These are phyloP conservation scores for Drepana arcuata DNA, from an alignment of 1,140 invertebrate species.

Conservation along the genomic window DNA sequence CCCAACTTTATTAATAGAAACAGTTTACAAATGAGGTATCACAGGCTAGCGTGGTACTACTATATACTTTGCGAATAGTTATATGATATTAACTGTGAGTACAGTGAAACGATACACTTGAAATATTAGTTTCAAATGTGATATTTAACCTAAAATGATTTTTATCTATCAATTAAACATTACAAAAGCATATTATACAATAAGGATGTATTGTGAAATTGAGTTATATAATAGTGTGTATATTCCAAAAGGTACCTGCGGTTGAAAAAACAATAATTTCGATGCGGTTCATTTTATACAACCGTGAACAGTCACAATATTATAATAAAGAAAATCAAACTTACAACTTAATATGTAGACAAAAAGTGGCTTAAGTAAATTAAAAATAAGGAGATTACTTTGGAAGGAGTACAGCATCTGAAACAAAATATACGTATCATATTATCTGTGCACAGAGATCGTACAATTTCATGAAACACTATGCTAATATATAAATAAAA, in stretches of 20 bases:
- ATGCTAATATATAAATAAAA: too few relatives aligned
- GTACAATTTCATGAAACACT: too few relatives aligned
- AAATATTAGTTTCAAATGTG: background rate
- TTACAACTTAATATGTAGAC: constrained; percentile 35
- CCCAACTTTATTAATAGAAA: constrained; percentile 29
- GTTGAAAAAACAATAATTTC: too few relatives aligned
- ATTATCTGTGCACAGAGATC: too few relatives aligned
- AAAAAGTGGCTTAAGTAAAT: constrained; percentile 39
- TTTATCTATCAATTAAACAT: background rate
- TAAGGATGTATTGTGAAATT: background rate
- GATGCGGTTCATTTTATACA: too few relatives aligned
- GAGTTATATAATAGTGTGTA: background rate
- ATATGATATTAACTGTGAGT: too few relatives aligned
- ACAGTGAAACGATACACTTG: constrained; percentile 1
- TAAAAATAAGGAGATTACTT: constrained; percentile 43
- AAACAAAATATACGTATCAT: constrained; percentile 12
- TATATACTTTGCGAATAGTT: constrained; percentile 11
- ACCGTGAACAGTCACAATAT: constrained; percentile 29
- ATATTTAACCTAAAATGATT: background rate
- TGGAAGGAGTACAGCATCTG: constrained; percentile 27
- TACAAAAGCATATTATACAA: background rate
- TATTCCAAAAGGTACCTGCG: too few relatives aligned
- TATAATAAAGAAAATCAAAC: constrained; percentile 22
- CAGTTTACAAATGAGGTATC: constrained; percentile 45
- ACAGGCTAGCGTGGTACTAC: constrained; percentile 49